Evolutionary conservation across 1,140 invertebrate species (phyloP), one percentile per base, ranked within the genome.

Genomic region (Theocolax elegans): DNA sequence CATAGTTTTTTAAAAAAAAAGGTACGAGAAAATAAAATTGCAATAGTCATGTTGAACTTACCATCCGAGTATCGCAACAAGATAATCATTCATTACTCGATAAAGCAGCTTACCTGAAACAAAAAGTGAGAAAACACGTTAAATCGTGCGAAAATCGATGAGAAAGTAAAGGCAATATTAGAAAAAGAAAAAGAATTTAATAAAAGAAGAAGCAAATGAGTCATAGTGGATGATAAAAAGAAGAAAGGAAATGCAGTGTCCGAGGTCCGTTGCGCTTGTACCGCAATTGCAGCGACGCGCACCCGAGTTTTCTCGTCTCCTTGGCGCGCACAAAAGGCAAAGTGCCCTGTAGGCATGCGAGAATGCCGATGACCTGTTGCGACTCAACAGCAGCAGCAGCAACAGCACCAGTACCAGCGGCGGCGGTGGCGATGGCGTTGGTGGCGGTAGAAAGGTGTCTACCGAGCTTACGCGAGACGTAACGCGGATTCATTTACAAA

Each of bases 301-400:
- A n/a, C n/a, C n/a, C 23, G 23, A 23, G 21, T 31, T 31, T 54
- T 54, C 27, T 31, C 27, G 17, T 8, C 51, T 27, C 13, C 49
- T 29, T 13, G 15, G 27, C 51, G 27, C 15, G 3, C 29, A 35
- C 29, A 56, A 56, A 56, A 56, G 53, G 53, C 23, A 13, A 31
- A 19, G n/a, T 7, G 8, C 27, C n/a, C 29, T 13, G 53, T 4
- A 29, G 53, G 29, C 29, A n/a, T 6, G 27, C 27, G n/a, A 35
- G 53, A 56, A 19, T 56, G 53, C 29, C 53, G 53, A 56, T 56
- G 53, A 56, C 53, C 53, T 35, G 53, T 35, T 19, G 53, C 53
- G 25, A 35, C 53, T 56, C 29, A 9, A 3, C 12, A 15, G n/a
- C n/a, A n/a, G n/a, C n/a, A n/a, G n/a, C n/a, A n/a, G n/a, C n/a